phyloP scores from a whole-genome alignment of 2,797 vertebrate genomes.

The Perodicticus potto region DNA sequence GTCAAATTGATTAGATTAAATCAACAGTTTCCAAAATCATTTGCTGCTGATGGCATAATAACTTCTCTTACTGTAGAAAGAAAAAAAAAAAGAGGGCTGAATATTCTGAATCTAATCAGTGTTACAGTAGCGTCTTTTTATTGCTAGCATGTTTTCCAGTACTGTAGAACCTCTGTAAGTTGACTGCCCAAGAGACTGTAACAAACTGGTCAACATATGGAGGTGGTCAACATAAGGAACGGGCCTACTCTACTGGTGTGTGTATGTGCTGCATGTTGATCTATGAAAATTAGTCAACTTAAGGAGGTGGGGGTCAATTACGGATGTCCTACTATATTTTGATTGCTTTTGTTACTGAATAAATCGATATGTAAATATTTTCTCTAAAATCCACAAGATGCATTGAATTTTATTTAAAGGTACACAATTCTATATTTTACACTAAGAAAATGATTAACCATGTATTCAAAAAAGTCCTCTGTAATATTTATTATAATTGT shows the following conservation, averaged over 20 bases:
- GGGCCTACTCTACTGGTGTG: too few species aligned
- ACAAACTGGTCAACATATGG: too few species aligned
- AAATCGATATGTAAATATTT: background rate
- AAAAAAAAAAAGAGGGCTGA: conserved; percentile 20
- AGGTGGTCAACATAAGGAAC: too few species aligned
- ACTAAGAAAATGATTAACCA: background rate
- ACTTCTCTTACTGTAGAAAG: conserved; percentile 43
- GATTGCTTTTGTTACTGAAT: conserved; percentile 30
- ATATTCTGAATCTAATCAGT: background rate
- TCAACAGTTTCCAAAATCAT: conserved; percentile 61
- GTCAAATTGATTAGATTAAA: conserved; percentile 28
- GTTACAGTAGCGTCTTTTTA: background rate
- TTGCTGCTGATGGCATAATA: conserved; percentile 57
- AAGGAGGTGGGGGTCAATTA: too few species aligned
- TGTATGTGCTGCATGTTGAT: too few species aligned
- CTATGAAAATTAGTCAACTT: too few species aligned
- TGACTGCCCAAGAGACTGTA: too few species aligned
- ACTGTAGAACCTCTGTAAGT: too few species aligned
- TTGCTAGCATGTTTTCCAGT: background rate
- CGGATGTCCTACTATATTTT: background rate
- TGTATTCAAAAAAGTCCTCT: background rate
- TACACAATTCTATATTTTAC: background rate
- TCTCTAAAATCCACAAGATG: background rate
- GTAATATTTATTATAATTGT: background rate
- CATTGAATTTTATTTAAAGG: background rate